Conservation (phyloP, 2,113 vertebrate genomes). For the Pluvianellus socialis region DNA sequence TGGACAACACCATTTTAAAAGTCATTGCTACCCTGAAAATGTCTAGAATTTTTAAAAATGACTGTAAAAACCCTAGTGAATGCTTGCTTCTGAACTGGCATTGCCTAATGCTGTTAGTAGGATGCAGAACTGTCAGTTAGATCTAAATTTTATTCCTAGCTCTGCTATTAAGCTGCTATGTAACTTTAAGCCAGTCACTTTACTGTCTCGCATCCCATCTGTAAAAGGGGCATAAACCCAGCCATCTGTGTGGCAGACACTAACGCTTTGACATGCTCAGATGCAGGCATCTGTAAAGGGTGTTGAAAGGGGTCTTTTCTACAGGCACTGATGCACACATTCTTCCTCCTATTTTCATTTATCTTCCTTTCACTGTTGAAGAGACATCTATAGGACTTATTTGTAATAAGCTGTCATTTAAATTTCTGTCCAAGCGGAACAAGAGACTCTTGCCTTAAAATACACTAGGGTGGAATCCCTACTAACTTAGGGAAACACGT, state of each 20-base stretch:
- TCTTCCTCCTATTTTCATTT: background rate
- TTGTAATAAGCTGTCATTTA: background rate
- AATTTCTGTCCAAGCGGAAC: background rate
- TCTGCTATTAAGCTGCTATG: background rate
- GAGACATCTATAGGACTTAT: background rate
- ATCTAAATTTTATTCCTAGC: background rate
- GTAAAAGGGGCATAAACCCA: background rate
- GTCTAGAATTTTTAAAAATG: background rate
- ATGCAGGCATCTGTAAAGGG: background rate
- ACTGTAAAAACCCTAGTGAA: background rate
- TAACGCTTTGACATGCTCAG: background rate
- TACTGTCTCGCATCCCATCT: background rate
- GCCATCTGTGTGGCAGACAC: background rate
- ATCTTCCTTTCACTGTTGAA: background rate
- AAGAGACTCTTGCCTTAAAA: background rate
- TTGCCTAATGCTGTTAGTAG: rapidly evolving
- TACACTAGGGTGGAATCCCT: background rate
- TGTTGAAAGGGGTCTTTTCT: background rate
- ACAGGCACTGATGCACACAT: background rate
- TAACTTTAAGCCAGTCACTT: background rate
- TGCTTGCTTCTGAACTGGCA: background rate
- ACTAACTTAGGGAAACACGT: background rate
- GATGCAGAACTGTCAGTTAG: background rate
- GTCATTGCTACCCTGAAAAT: background rate
- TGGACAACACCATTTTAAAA: background rate